phyloP scores from a whole-genome alignment of 2,113 vertebrate species.

The Psittacara wagleri region DNA sequence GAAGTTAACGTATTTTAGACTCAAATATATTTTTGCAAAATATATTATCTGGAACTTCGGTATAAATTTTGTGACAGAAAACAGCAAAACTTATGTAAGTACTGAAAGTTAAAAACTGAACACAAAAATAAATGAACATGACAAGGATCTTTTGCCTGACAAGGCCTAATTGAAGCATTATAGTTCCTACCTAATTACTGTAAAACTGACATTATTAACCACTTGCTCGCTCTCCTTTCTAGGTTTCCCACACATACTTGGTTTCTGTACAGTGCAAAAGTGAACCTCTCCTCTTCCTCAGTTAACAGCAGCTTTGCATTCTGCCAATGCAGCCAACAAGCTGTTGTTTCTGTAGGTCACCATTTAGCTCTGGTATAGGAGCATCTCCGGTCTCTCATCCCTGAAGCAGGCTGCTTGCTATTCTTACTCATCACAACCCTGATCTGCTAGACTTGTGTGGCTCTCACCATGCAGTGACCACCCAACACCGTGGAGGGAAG shows the following conservation, averaged over 20 bases:
- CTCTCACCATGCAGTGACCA: neutral
- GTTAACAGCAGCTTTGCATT: neutral
- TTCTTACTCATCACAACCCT: neutral
- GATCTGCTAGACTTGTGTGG: rapidly evolving
- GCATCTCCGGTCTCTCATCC: neutral
- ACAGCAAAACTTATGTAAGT: neutral
- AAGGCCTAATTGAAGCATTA: neutral
- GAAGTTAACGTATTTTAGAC: neutral
- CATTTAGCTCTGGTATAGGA: neutral
- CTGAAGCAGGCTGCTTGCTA: neutral
- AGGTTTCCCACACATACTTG: neutral
- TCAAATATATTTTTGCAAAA: neutral
- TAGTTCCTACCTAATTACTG: neutral
- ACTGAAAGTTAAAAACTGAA: neutral
- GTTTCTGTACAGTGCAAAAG: neutral
- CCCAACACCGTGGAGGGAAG: neutral
- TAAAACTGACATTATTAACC: neutral
- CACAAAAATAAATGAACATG: neutral
- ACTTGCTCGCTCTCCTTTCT: neutral
- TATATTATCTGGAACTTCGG: neutral
- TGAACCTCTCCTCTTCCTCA: neutral
- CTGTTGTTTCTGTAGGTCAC: neutral
- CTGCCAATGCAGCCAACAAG: neutral
- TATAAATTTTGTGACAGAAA: neutral
- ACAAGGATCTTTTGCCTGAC: neutral